A percentile compares a stretch with the other conserved stretches of the same genome.
phyloP scores from a whole-genome alignment of 2,113 vertebrate species.

The Plecotus auritus region DNA sequence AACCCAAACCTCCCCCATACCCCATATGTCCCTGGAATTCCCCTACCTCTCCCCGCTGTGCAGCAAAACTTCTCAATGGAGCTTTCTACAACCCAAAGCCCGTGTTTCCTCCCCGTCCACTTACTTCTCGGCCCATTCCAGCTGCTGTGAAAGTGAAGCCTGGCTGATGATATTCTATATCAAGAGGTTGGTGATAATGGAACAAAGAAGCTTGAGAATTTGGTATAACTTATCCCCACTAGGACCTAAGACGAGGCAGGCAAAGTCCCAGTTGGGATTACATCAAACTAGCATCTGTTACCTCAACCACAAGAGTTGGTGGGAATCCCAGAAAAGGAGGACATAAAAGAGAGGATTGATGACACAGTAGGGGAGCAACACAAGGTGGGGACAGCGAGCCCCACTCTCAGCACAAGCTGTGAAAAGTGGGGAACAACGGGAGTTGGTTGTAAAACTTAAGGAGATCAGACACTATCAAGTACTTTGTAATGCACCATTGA shows the following conservation, averaged over 20 bases:
- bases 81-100: neutral
- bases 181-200: neutral
- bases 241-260: neutral
- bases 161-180: neutral
- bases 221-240: neutral
- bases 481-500: constrained; percentile 71
- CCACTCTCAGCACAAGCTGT: neutral
- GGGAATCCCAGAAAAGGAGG: neutral
- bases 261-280: neutral
- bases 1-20: neutral
- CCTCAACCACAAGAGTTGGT: neutral
- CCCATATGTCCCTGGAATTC: neutral
- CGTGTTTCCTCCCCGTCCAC: fast-evolving
- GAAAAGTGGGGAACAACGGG: neutral
- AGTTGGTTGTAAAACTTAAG: constrained; percentile 68
- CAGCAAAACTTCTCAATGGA: neutral
- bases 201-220: neutral
- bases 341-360: neutral
- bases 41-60: neutral
- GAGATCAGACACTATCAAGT: constrained; percentile 73
- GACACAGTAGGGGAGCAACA: neutral
- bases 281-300: neutral
- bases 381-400: neutral
- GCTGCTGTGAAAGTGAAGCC: neutral
- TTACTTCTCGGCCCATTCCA: neutral